Evolutionary conservation across 2,888 invertebrate species (phyloP).

Genomic region (Andrena dorsata): DNA sequence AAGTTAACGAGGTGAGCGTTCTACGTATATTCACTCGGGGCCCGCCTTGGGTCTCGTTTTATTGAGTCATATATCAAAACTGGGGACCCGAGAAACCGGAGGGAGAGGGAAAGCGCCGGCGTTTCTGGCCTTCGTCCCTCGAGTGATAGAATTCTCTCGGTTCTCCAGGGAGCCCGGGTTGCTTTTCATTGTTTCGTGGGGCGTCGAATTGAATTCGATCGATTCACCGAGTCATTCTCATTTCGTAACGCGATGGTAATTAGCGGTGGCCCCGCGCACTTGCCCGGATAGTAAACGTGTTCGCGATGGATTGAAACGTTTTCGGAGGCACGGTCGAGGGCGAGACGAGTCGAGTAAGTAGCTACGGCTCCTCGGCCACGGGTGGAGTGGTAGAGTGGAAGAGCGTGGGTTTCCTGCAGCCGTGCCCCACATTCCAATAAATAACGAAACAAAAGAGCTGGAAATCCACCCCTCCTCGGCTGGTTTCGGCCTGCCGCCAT

Average conservation of each 20-base stretch:
- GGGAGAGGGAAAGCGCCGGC: constrained; percentile 33
- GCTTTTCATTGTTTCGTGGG: neutral
- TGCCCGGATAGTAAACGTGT: neutral
- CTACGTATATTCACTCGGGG: constrained; percentile 81
- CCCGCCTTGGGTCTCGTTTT: constrained; percentile 81
- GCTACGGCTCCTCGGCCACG: neutral
- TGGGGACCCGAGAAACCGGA: constrained; percentile 60
- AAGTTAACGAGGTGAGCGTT: constrained; percentile 82
- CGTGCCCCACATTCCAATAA: constrained; percentile 78
- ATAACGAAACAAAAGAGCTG: constrained; percentile 82
- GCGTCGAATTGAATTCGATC: neutral
- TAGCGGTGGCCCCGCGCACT: neutral
- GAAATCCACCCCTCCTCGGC: constrained; percentile 62
- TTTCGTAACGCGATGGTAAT: neutral
- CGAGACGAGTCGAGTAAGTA: constrained; percentile 32
- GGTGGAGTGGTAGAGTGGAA: constrained; percentile 1
- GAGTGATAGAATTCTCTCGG: constrained; percentile 41
- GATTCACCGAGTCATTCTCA: neutral
- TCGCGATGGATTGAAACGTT: constrained; percentile 61
- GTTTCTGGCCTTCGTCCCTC: constrained; percentile 13
- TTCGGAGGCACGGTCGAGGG: constrained; percentile 44
- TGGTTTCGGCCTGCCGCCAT: constrained; percentile 73
- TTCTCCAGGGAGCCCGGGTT: neutral
- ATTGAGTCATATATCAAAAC: constrained; percentile 83
- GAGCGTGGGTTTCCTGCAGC: constrained; percentile 66